Percentiles rank a stretch among this genome's conserved stretches.
Conservation (phyloP, 2,797 vertebrate genomes). For the Antrozous pallidus region DNA sequence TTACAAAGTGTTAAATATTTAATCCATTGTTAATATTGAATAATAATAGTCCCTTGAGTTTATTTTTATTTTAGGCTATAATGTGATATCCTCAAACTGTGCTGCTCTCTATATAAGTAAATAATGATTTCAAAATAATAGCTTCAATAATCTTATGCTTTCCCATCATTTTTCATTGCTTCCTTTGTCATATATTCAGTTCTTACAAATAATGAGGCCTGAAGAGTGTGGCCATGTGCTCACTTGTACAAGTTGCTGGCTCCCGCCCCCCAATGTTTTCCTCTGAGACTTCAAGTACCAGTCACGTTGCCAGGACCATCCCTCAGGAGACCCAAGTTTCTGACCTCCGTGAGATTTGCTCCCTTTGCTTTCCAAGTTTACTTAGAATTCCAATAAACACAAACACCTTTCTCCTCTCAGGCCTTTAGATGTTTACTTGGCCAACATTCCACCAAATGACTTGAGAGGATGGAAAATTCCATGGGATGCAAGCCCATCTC, state of each 20-base stretch:
- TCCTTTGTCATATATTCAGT: neutral
- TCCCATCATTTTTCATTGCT: neutral
- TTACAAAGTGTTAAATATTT: neutral
- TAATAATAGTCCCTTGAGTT: neutral
- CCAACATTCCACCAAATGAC: neutral
- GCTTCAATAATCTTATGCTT: neutral
- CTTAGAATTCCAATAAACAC: neutral
- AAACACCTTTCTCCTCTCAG: neutral
- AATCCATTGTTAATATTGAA: neutral
- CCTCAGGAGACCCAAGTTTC: neutral
- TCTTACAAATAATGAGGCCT: neutral
- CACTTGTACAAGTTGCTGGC: neutral
- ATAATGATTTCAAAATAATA: neutral
- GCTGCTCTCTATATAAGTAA: neutral
- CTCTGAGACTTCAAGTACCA: neutral
- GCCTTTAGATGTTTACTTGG: neutral
- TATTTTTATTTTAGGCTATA: constrained; percentile 8
- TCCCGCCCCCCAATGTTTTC: neutral
- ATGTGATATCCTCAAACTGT: neutral
- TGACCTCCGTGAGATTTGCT: neutral
- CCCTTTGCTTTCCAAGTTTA: neutral
- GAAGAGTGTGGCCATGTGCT: neutral
- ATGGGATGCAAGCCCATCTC: neutral
- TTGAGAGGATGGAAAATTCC: neutral
- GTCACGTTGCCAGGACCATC: neutral